These are phyloP conservation scores for Eutolmus rufibarbis DNA, from an alignment of 2,888 invertebrate genomes.

Conservation along the genomic window DNA sequence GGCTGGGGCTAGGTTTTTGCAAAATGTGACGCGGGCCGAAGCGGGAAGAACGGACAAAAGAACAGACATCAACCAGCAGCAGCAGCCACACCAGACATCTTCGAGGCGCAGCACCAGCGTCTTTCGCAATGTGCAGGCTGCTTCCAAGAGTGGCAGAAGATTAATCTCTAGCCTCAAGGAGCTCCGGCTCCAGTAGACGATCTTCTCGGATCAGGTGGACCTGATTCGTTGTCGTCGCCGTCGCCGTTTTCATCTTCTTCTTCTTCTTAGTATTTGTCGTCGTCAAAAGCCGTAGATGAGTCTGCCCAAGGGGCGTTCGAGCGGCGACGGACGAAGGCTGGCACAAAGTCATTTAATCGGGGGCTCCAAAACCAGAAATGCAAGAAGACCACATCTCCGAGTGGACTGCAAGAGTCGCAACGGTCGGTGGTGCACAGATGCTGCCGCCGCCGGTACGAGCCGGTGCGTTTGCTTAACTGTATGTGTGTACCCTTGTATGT, in stretches of 20 bases:
- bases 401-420: background rate
- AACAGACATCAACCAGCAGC: background rate
- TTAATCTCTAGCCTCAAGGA: background rate
- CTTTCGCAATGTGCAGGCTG: background rate
- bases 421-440: background rate
- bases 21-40: background rate
- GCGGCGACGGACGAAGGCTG: background rate
- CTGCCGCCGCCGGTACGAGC: background rate
- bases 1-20: background rate
- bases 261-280: background rate
- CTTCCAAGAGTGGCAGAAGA: background rate
- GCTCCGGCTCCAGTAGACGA: background rate
- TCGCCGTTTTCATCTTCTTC: background rate
- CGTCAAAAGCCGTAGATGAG: background rate
- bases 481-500: background rate
- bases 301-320: background rate
- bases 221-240: background rate
- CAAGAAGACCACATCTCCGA: background rate
- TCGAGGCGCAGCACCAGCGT: background rate
- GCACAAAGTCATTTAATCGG: background rate
- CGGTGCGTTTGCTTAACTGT: background rate
- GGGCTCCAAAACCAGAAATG: constrained; percentile 32
- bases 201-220: background rate
- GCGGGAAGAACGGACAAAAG: background rate
- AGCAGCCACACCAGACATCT: background rate